Percentiles rank a stretch among this genome's conserved stretches.
phyloP scores from a whole-genome alignment of 2,113 vertebrate genomes.

The Sceloporus tristichus region DNA sequence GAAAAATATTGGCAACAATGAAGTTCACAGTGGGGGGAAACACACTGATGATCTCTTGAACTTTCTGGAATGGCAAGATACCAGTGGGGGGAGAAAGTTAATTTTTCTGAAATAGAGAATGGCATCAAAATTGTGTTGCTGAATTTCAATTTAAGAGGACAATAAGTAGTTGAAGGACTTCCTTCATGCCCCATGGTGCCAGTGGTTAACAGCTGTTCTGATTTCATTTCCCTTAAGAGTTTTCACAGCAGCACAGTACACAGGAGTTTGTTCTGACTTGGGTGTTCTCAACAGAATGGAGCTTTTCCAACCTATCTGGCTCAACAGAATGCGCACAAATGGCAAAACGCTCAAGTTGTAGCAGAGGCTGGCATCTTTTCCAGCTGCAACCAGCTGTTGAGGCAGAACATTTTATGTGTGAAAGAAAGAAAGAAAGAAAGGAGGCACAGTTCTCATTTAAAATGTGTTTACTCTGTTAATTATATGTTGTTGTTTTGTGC shows the following conservation, averaged over 20 bases:
- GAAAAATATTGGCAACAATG: not conserved
- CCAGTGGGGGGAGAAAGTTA: not conserved
- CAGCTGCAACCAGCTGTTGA: conserved; percentile 31
- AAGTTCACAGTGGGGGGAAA: not conserved
- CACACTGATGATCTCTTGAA: not conserved
- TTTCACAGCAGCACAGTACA: not conserved
- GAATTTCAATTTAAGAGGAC: conserved; percentile 9
- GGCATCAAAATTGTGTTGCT: not conserved
- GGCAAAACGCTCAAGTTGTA: not conserved
- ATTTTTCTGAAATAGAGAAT: conserved; percentile 6
- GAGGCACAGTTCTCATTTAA: not conserved
- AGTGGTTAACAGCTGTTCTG: conserved; percentile 25
- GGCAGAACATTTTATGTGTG: not conserved
- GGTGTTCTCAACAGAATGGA: conserved; percentile 7
- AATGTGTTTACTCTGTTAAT: not conserved
- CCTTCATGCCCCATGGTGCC: not conserved
- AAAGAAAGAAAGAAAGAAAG: not conserved
- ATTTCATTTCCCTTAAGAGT: conserved; percentile 12
- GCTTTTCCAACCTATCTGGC: conserved; percentile 20
- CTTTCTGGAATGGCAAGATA: not conserved
- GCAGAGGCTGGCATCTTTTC: conserved; percentile 32
- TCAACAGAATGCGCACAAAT: conserved; percentile 28
- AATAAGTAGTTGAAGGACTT: not conserved
- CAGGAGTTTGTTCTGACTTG: conserved; percentile 1
- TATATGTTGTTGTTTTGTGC: too few relatives aligned